Evolutionary conservation across 2,888 invertebrate species (phyloP).

Genomic region (Drosophila putrida): DNA sequence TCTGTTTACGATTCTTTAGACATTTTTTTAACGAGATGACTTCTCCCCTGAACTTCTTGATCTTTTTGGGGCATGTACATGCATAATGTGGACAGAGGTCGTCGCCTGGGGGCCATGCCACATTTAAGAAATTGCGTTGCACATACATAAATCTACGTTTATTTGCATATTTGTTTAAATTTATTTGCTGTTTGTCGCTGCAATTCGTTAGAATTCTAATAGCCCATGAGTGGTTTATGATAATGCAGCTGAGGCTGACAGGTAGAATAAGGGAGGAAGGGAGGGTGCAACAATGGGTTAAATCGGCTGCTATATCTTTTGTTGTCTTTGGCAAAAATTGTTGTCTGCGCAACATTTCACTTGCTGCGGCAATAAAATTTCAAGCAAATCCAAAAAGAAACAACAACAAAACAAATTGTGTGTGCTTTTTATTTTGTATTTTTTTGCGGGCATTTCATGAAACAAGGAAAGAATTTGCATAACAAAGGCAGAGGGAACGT

Average conservation of each 20-base stretch:
- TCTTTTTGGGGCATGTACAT: constrained; percentile 57
- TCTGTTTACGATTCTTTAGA: constrained; percentile 16
- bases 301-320: constrained; percentile 18
- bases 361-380: constrained; percentile 53
- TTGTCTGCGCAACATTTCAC: constrained; percentile 33
- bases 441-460: constrained; percentile 43
- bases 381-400: constrained; percentile 51
- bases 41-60: constrained; percentile 23
- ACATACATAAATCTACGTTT: constrained; percentile 11
- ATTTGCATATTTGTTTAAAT: constrained; percentile 56
- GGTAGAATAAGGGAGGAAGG: not conserved
- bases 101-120: constrained; percentile 38
- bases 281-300: constrained; percentile 31
- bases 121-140: constrained; percentile 42
- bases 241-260: constrained; percentile 18
- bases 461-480: constrained; percentile 73
- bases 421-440: constrained; percentile 22
- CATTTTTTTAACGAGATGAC: constrained; percentile 45
- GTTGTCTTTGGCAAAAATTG: constrained; percentile 21
- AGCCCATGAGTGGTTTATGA: constrained; percentile 32
- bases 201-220: constrained; percentile 25
- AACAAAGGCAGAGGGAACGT: constrained; percentile 58
- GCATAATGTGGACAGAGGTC: constrained; percentile 63
- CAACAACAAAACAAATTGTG: constrained; percentile 49
- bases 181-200: constrained; percentile 46